Evolutionary conservation across 1,140 invertebrate genomes (phyloP).

Genomic region (Ceratina calcarata): DNA sequence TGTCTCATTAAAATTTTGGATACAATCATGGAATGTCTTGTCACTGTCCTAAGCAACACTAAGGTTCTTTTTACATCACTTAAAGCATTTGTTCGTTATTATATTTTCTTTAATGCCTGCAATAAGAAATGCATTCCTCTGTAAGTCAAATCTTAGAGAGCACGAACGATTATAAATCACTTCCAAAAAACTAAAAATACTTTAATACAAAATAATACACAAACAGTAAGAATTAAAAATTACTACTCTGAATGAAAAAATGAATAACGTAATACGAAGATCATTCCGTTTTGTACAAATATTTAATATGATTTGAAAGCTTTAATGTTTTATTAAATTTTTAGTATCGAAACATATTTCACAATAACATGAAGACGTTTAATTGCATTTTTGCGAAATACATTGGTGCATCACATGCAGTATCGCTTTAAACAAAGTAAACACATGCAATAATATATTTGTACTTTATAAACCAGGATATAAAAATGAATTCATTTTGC

Average conservation of each 20-base stretch:
- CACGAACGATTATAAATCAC: background rate
- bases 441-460: conserved; percentile 12
- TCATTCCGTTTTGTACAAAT: background rate
- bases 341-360: background rate
- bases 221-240: background rate
- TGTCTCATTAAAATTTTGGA: conserved; percentile 44
- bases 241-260: background rate
- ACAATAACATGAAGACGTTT: conserved; percentile 7
- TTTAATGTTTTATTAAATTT: conserved; percentile 12
- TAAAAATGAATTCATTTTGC: conserved; percentile 5
- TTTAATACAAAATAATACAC: background rate
- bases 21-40: conserved; percentile 60
- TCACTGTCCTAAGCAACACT: conserved; percentile 50
- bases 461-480: background rate
- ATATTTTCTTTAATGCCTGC: conserved; percentile 42
- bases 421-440: background rate
- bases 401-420: conserved; percentile 23
- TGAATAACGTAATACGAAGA: background rate
- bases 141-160: background rate
- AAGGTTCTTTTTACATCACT: conserved; percentile 43
- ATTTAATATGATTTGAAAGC: background rate
- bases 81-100: conserved; percentile 52
- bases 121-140: conserved; percentile 51
- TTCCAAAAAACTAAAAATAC: conserved; percentile 5
- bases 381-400: conserved; percentile 20